phyloP scores from a whole-genome alignment of 2,113 vertebrate genomes.

The Toxotes jaculatrix region DNA sequence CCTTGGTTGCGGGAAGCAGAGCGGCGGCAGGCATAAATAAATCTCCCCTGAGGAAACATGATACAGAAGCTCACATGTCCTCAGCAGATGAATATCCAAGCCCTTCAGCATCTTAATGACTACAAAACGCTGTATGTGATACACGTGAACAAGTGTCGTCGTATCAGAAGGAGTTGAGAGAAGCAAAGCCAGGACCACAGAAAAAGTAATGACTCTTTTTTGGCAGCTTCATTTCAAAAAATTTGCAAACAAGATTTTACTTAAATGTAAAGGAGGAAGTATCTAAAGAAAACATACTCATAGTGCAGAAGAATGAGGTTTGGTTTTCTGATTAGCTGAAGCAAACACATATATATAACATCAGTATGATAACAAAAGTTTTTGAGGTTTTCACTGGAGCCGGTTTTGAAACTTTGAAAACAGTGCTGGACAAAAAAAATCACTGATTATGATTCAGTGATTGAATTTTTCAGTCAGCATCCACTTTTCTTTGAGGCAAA shows the following conservation, averaged over 20 bases:
- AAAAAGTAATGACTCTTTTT: background rate
- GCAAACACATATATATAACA: too few species aligned
- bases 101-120: constrained; percentile 67
- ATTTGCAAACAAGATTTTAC: background rate
- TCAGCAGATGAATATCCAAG: constrained; percentile 71
- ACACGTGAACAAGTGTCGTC: constrained; percentile 7
- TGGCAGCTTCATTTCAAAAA: background rate
- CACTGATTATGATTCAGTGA: too few species aligned
- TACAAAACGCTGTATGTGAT: constrained; percentile 39
- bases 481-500: background rate
- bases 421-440: too few species aligned
- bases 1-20: constrained; percentile 79
- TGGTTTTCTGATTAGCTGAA: too few species aligned
- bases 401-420: too few species aligned
- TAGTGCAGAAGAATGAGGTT: too few species aligned
- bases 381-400: too few species aligned
- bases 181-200: background rate
- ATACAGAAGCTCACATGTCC: constrained; percentile 80
- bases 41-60: constrained; percentile 78
- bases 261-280: background rate
- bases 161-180: background rate
- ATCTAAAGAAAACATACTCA: background rate
- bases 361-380: too few species aligned
- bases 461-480: too few species aligned
- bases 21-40: constrained; percentile 77